Evolutionary conservation across 1,140 invertebrate species (phyloP).

Genomic region (Apis laboriosa): DNA sequence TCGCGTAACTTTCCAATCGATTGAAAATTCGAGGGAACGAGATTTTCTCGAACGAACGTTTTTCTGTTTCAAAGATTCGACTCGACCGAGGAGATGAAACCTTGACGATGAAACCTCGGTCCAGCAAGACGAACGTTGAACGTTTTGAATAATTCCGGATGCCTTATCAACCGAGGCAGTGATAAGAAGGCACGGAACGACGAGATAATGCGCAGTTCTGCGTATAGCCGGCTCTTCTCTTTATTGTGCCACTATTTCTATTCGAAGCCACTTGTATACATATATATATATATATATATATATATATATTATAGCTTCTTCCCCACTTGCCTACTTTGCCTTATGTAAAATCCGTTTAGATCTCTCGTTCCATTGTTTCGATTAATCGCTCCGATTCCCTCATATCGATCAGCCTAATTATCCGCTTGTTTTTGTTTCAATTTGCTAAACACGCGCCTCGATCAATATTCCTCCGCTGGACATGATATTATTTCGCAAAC

Average conservation of each 20-base stretch:
- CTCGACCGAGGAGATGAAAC: no score
- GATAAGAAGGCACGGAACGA: conserved; percentile 53
- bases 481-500: not conserved
- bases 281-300: not conserved
- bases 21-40: no score
- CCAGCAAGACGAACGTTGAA: conserved; percentile 35
- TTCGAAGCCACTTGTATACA: conserved; percentile 10
- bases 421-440: not conserved
- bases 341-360: conserved; percentile 39
- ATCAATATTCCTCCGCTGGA: not conserved
- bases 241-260: conserved; percentile 44
- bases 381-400: no score
- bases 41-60: no score
- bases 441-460: not conserved
- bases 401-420: not conserved
- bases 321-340: not conserved
- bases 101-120: not conserved
- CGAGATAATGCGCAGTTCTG: conserved; percentile 49
- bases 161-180: conserved; percentile 54
- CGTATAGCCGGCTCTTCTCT: conserved; percentile 26
- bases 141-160: conserved; percentile 58
- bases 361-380: not conserved
- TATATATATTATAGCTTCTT: not conserved
- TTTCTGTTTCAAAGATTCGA: no score
- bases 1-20: no score